These are phyloP conservation scores for Scotopteryx bipunctaria DNA, from an alignment of 2,888 invertebrate genomes.

Conservation along the genomic window DNA sequence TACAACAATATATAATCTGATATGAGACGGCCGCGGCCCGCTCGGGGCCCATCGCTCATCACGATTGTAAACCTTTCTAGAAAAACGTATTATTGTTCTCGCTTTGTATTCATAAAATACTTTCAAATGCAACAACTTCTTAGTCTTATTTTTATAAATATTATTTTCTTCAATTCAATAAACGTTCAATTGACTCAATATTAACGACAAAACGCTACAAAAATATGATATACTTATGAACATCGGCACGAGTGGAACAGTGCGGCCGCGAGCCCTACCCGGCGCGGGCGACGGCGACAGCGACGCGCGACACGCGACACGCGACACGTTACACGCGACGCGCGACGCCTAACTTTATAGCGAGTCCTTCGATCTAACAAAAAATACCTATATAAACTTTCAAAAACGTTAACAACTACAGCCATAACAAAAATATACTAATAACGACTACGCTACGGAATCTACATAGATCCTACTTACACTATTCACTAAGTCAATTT, in stretches of 20 bases:
- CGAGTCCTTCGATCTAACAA: slow-evolving; percentile 71
- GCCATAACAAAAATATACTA: slow-evolving; percentile 83
- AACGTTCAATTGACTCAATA: slow-evolving; percentile 82
- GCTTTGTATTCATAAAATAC: slow-evolving; percentile 82
- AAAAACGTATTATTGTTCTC: slow-evolving; percentile 83
- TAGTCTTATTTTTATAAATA: slow-evolving; percentile 80
- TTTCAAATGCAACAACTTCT: slow-evolving; percentile 83
- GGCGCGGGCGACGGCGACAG: slow-evolving; percentile 19
- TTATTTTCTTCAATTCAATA: slow-evolving; percentile 78
- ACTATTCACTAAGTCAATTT: slow-evolving; percentile 76
- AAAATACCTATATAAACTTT: slow-evolving; percentile 73
- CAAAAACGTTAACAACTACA: slow-evolving; percentile 81
- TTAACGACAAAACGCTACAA: slow-evolving; percentile 83
- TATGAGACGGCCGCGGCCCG: slow-evolving; percentile 73
- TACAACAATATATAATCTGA: slow-evolving; percentile 71
- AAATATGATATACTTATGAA: slow-evolving; percentile 66
- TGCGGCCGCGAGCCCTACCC: slow-evolving; percentile 22
- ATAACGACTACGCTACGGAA: slow-evolving; percentile 79
- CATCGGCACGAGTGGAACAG: slow-evolving; percentile 73
- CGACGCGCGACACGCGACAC: slow-evolving; percentile 49
- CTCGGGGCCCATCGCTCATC: slow-evolving; percentile 68
- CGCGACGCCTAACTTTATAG: slow-evolving; percentile 50
- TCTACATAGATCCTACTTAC: slow-evolving; percentile 78
- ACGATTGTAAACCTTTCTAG: slow-evolving; percentile 81
- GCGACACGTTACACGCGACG: slow-evolving; percentile 57